phyloP scores from a whole-genome alignment of 1,140 invertebrate species.

The Drosophila cardini region DNA sequence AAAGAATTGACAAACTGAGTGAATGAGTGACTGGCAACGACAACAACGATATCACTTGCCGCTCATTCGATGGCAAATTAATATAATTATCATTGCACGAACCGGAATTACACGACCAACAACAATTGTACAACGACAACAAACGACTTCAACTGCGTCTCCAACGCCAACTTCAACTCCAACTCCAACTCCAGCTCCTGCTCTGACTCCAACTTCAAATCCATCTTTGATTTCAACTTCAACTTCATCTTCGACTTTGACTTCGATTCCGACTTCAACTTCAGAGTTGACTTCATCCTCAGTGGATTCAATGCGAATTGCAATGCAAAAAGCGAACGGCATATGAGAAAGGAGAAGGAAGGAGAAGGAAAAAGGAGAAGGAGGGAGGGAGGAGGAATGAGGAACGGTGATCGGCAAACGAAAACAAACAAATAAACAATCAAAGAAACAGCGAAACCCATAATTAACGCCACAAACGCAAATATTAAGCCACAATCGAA shows the following conservation, averaged over 20 bases:
- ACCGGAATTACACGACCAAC: conserved; percentile 74
- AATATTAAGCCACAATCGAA: conserved; percentile 71
- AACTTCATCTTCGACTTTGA: neutral
- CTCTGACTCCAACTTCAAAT: neutral
- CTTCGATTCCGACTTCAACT: neutral
- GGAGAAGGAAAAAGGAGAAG: no score
- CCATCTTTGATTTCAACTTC: neutral
- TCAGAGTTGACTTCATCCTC: conserved; percentile 22
- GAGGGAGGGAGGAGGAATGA: no score
- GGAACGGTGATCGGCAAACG: conserved; percentile 24
- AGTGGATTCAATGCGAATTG: conserved; percentile 15
- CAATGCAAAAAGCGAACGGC: conserved; percentile 6
- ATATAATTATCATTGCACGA: conserved; percentile 83
- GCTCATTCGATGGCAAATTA: conserved; percentile 82
- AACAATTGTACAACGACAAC: conserved; percentile 61
- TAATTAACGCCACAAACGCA: conserved; percentile 83
- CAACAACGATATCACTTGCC: conserved; percentile 62
- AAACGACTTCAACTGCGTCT: conserved; percentile 1
- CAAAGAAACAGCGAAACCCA: conserved; percentile 70
- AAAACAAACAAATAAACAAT: conserved; percentile 78
- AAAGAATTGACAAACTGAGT: conserved; percentile 41
- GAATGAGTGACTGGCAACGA: conserved; percentile 36
- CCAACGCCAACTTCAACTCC: neutral
- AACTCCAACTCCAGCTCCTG: neutral
- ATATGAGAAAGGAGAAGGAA: no score